Evolutionary conservation across 1,140 invertebrate species (phyloP), one percentile per base, ranked within the genome.

Genomic region (Euglossa dilemma): DNA sequence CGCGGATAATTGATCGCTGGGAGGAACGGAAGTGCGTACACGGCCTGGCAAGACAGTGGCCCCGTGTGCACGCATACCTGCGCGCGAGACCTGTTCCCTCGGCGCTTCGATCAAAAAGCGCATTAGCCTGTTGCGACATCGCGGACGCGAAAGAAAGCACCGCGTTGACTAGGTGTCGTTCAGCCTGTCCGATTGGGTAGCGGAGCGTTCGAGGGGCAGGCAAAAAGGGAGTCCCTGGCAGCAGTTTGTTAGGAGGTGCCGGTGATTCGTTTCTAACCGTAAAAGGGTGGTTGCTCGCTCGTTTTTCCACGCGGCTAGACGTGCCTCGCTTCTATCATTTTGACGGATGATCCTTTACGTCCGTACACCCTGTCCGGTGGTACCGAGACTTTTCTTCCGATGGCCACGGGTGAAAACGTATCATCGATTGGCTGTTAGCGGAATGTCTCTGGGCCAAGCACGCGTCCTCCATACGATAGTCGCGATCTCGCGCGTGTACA

Each of bases 1-100:
- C 18, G 25, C 54, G 83, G 87, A 88, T 88, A 88, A 88, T 85
- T 85, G 83, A 88, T 82, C 50, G 71, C 72, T 57, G 64, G 64
- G 47, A 66, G 54, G n/a, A 64, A n/a, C 59, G 57, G 77, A 56
- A 80, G 56, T 43, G 47, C 52, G 63, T 20, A 8, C n/a, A 63
- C 36, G 36, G 36, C 36, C 36, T 50, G 6, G 52, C 25, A 71
- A 80, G 67, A 43, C 36, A 67, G 23, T 80, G 64, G 6, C 28
- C 7, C 6, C 25, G 6, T 6, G n/a, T 6, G 9, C n/a, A 25
- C 57, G 14, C 36, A 36, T 36, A 36, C 36, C 36, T 1, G 25
- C 12, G n/a, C 16, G 59, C 25, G 25, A 61, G 59, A 61, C n/a
- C n/a, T 50, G 25, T 57, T 23, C 54, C 6, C 28, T 74, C n/a